Conservation (phyloP, 2,113 vertebrate genomes). For the Eurypyga helias region DNA sequence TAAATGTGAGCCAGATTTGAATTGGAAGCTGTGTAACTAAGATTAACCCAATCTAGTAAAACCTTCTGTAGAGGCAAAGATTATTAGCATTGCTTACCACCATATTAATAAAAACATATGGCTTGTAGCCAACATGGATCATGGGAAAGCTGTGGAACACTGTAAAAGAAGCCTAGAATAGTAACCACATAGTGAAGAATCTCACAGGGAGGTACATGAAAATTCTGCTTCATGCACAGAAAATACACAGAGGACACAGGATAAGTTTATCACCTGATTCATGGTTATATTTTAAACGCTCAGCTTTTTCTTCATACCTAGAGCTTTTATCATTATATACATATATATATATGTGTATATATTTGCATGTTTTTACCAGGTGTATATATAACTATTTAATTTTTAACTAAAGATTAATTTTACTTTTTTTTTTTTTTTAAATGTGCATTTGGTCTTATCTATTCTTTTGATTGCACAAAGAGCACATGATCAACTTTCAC, state of each 20-base stretch:
- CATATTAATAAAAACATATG: neutral
- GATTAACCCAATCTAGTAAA: neutral
- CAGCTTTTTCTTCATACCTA: neutral
- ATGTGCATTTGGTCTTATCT: neutral
- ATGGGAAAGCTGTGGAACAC: neutral
- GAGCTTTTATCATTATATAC: neutral
- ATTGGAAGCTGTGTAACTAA: neutral
- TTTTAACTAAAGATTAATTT: conserved; percentile 51
- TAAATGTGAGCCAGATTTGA: neutral
- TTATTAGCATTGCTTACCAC: neutral
- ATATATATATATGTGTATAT: neutral
- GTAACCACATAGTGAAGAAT: neutral
- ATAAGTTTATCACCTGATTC: neutral
- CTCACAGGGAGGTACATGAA: neutral
- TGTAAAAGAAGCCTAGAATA: neutral
- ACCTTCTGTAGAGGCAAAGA: neutral
- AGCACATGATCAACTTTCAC: neutral
- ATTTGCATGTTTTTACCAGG: neutral
- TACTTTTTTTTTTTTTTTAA: neutral
- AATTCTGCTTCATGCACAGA: neutral
- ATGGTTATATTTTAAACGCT: neutral
- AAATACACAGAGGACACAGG: neutral
- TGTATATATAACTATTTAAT: neutral
- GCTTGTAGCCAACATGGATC: neutral
- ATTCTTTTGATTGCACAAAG: neutral